phyloP scores from a whole-genome alignment of 2,888 invertebrate species.

The Reticulitermes lucifugus region DNA sequence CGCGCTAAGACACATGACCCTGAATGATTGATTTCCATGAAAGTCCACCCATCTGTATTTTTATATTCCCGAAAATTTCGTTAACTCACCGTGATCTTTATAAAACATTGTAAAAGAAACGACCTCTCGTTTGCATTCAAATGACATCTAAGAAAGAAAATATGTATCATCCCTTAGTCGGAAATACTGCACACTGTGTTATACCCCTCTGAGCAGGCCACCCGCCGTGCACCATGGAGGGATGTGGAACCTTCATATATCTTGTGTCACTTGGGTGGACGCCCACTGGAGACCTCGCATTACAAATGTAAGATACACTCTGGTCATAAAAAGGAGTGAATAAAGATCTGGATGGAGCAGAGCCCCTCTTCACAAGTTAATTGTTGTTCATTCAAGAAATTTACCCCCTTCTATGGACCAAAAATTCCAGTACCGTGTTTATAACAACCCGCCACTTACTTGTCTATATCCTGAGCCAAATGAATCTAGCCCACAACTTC shows the following conservation, averaged over 20 bases:
- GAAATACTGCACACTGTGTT: background rate
- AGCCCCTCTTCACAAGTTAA: too few relatives aligned
- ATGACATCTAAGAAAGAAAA: slow-evolving; percentile 7
- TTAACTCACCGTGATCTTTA: slow-evolving; percentile 2
- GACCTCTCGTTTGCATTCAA: background rate
- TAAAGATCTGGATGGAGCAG: too few relatives aligned
- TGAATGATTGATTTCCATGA: background rate
- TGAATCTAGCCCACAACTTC: too few relatives aligned
- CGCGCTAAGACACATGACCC: background rate
- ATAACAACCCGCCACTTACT: too few relatives aligned
- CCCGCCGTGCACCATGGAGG: background rate
- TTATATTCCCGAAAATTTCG: background rate
- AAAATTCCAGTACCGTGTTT: too few relatives aligned
- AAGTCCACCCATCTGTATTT: slow-evolving; percentile 19
- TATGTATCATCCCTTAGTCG: slow-evolving; percentile 15
- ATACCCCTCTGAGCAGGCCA: background rate
- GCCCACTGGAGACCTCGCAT: background rate
- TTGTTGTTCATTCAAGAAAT: too few relatives aligned
- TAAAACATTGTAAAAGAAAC: background rate
- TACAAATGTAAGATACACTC: background rate
- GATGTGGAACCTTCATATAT: background rate
- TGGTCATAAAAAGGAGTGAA: background rate
- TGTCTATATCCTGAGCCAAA: too few relatives aligned
- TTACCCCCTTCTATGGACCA: too few relatives aligned
- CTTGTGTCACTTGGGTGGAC: background rate